Evolutionary conservation across 2,888 invertebrate species (phyloP).

Genomic region (Sphinx pinastri): DNA sequence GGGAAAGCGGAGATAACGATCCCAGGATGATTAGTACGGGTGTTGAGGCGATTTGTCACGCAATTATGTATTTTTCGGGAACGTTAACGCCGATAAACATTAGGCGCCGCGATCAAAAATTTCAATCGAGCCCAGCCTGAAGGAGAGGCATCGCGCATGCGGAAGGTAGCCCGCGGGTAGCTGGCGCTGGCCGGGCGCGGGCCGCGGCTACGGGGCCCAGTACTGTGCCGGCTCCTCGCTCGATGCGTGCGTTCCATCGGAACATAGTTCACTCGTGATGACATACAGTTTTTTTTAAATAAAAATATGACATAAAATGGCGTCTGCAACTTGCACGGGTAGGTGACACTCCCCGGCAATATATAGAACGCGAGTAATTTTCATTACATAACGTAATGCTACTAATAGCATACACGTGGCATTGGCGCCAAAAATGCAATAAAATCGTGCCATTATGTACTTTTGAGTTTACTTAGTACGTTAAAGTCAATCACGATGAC

Average conservation of each 20-base stretch:
- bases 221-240: neutral
- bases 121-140: conserved; percentile 1
- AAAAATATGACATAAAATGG: conserved; percentile 17
- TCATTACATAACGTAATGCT: conserved; percentile 1
- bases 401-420: conserved; percentile 11
- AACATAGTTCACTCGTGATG: conserved; percentile 2
- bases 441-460: conserved; percentile 1
- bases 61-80: neutral
- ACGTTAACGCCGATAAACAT: conserved; percentile 12
- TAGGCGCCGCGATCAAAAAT: conserved; percentile 7
- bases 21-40: neutral
- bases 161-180: neutral
- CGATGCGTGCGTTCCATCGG: neutral
- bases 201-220: neutral
- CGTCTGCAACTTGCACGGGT: conserved; percentile 15
- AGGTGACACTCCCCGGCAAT: conserved; percentile 8
- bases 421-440: conserved; percentile 18
- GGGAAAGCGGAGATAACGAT: neutral
- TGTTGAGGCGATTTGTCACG: too few relatives aligned
- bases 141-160: neutral
- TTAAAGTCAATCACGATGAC: conserved; percentile 11
- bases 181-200: neutral
- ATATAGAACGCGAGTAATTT: conserved; percentile 8
- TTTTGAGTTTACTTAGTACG: neutral
- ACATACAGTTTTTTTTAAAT: conserved; percentile 3